phyloP scores from a whole-genome alignment of 2,113 vertebrate genomes.

The Barnardius zonarius region DNA sequence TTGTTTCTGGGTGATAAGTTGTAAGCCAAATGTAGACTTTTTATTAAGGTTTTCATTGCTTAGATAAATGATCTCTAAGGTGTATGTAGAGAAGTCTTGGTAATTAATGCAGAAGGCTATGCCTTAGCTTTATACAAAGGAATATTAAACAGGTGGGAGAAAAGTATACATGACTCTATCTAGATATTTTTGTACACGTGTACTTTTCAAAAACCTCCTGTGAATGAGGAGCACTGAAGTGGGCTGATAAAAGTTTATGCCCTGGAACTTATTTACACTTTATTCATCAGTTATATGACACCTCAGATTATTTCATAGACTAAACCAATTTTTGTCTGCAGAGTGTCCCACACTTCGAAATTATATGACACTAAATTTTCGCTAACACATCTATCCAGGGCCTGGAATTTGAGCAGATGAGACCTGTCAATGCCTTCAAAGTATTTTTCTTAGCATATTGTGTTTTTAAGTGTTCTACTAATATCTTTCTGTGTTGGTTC shows the following conservation, averaged over 20 bases:
- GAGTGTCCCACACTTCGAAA: neutral
- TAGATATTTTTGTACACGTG: neutral
- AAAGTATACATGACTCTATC: neutral
- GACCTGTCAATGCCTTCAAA: neutral
- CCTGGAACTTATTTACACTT: neutral
- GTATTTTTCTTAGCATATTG: neutral
- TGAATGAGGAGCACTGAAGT: neutral
- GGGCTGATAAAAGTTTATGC: neutral
- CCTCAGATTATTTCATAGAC: neutral
- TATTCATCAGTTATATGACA: neutral
- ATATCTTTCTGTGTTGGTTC: neutral
- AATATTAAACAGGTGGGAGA: neutral
- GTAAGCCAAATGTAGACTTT: neutral
- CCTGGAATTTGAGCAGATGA: neutral
- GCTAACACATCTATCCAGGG: neutral
- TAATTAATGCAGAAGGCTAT: neutral
- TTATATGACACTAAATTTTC: neutral
- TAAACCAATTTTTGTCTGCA: neutral
- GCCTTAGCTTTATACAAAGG: neutral
- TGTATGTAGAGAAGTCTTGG: neutral
- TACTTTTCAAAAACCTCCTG: neutral
- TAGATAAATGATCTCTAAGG: neutral
- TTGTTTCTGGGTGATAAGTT: neutral
- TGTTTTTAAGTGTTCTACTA: neutral
- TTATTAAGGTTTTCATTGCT: neutral